Base-by-base conservation (phyloP, 92 coral and sea anemone species). In the Phenganax stokvisi region DNA sequence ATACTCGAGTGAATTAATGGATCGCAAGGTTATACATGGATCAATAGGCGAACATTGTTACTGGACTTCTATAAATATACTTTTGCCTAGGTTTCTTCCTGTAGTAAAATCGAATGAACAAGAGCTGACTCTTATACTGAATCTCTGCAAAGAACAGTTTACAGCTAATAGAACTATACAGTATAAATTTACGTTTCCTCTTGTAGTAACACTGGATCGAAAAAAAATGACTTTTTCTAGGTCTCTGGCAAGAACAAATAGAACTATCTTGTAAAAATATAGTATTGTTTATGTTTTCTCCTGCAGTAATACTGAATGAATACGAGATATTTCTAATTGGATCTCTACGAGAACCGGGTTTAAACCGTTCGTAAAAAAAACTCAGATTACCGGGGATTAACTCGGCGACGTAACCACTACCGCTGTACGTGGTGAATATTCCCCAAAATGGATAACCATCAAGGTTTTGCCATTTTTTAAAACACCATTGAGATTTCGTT, bases 391-490 rank as follows among this genome's bases (percentile, higher is more conserved):
- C 83, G 15, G 83, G 83, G 20, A 12, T 8, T 9, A 79, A 57
- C 20, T 63, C 91, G 7, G 75, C 47, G 54, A 85, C 83, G 78
- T 92, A 96, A 1, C 99, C 99, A 10, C 96, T 92, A 12, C 97
- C 99, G n/a, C 97, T 85, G 80, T 96, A 96, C 0, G 92, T 86
- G 2, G 84, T 76, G 78, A 87, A 71, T 8, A 84, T 13, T 15
- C 99, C 99, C 54, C 91, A 16, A 70, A 85, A 87, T 8, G 99
- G 97, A 44, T 84, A 59, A 12, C 90, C 90, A 12, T 89, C 89
- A 12, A 96, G 92, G 12, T 85, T 87, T 69, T 64, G 59, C 86
- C 84, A 87, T 3, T 87, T 70, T 55, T 88, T 91, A 60, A 89
- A 92, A 20, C 69, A 85, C 99, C 99, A 94, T 5, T 91, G 91